Percentiles rank a stretch among this genome's conserved stretches.
phyloP scores from a whole-genome alignment of 2,113 vertebrate species.

The Nanorana parkeri region DNA sequence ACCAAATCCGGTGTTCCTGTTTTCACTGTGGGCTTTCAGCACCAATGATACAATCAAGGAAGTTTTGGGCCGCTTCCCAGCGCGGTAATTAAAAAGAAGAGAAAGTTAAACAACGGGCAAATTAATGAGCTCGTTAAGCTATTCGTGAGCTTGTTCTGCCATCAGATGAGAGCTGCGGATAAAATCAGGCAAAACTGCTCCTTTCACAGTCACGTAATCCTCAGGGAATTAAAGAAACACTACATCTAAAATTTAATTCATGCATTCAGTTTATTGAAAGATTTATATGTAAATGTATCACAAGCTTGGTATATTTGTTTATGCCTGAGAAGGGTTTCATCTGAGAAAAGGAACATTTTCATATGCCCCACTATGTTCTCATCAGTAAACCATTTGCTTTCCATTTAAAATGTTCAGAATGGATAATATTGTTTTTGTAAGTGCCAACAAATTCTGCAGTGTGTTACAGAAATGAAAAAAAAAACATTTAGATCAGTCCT shows the following conservation, averaged over 20 bases:
- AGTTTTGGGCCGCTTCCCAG: slow-evolving; percentile 39
- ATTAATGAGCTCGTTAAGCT: slow-evolving; percentile 52
- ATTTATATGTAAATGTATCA: too few species aligned
- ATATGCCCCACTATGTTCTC: too few species aligned
- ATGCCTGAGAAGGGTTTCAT: too few species aligned
- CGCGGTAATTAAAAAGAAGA: slow-evolving; percentile 43
- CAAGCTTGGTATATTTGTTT: too few species aligned
- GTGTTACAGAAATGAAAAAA: too few species aligned
- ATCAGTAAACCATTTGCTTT: too few species aligned
- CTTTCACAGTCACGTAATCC: not conserved
- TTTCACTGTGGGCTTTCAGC: slow-evolving; percentile 8
- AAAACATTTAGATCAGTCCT: too few species aligned
- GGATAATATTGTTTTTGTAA: too few species aligned
- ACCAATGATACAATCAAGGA: slow-evolving; percentile 8
- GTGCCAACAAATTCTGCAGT: too few species aligned
- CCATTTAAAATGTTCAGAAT: too few species aligned
- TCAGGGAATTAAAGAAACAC: slow-evolving; percentile 8
- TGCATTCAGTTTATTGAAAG: too few species aligned
- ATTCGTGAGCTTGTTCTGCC: slow-evolving; percentile 1
- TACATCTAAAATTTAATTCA: not conserved
- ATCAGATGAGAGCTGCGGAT: not conserved
- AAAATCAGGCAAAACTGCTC: slow-evolving; percentile 23
- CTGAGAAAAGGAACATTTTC: too few species aligned
- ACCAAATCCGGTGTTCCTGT: not conserved
- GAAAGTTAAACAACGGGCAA: slow-evolving; percentile 44